These are phyloP conservation scores for Xiphias gladius DNA, from an alignment of 2,113 vertebrate genomes.

Conservation along the genomic window DNA sequence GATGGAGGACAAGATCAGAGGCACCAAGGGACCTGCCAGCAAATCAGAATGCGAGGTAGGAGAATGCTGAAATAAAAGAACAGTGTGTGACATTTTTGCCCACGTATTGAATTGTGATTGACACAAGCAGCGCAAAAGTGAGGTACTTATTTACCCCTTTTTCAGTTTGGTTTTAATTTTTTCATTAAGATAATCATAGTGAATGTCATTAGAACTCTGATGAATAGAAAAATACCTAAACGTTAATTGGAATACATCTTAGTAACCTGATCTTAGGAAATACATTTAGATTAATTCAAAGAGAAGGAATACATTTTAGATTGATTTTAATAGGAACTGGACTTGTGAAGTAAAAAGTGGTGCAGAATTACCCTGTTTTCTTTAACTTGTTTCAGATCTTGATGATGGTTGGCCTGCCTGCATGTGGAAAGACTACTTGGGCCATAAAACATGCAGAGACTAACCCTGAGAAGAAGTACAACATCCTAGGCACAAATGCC, in stretches of 20 bases:
- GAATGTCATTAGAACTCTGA: neutral
- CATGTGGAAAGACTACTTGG: constrained; percentile 93
- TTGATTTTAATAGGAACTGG: neutral
- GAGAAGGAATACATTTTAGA: too few relatives aligned
- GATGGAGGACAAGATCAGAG: constrained; percentile 86
- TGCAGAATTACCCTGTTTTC: neutral
- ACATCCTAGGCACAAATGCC: constrained; percentile 94
- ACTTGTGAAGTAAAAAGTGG: neutral
- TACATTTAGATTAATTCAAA: too few relatives aligned
- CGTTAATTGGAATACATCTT: neutral
- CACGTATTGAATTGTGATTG: too few relatives aligned
- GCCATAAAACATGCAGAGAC: constrained; percentile 88
- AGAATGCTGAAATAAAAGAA: neutral
- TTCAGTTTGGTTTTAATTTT: too few relatives aligned
- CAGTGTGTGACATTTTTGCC: too few relatives aligned
- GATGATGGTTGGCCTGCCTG: constrained; percentile 95
- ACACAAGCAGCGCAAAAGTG: too few relatives aligned
- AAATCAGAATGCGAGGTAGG: constrained; percentile 93
- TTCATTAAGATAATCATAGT: neutral
- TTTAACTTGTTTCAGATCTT: constrained; percentile 83
- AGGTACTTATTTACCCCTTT: too few relatives aligned
- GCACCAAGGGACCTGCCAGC: constrained; percentile 87
- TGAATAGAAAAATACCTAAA: too few relatives aligned
- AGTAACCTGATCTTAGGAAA: neutral
- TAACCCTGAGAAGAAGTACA: constrained; percentile 92